Conservation (phyloP, 2,888 invertebrate species). For the Macrophya alboannulata region DNA sequence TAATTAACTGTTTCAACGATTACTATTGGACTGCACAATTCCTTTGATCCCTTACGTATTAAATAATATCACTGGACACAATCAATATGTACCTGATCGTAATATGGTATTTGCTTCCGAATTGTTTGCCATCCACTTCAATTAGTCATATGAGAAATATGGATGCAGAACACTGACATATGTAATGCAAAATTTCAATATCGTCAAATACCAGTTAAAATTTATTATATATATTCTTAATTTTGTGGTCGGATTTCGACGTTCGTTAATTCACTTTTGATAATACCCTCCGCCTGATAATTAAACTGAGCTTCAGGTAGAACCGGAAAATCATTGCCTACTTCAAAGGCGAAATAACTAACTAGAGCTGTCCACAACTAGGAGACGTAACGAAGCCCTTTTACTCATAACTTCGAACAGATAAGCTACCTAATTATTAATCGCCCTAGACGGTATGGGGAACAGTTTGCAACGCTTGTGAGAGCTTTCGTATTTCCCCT, state of each 20-base stretch:
- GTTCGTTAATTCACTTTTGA: background rate
- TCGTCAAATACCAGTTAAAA: background rate
- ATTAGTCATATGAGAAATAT: background rate
- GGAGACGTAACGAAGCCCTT: slow-evolving; percentile 11
- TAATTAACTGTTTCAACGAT: background rate
- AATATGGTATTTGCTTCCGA: background rate
- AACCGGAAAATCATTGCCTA: background rate
- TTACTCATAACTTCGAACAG: background rate
- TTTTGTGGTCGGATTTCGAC: background rate
- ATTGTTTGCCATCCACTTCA: slow-evolving; percentile 1
- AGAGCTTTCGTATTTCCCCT: slow-evolving; percentile 1
- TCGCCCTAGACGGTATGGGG: background rate
- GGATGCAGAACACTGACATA: background rate
- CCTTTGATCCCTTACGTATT: background rate
- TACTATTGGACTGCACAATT: background rate
- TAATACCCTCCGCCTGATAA: background rate
- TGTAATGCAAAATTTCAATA: background rate
- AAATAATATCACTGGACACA: background rate
- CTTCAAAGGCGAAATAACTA: background rate
- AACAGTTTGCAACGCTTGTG: background rate
- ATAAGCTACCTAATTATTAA: slow-evolving; percentile 34
- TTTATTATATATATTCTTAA: background rate
- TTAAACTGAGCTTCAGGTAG: background rate
- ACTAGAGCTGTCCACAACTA: background rate
- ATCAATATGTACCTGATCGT: background rate